These are phyloP conservation scores for Aphaenogaster ashmeadi DNA, from an alignment of 1,140 invertebrate genomes.

Conservation along the genomic window DNA sequence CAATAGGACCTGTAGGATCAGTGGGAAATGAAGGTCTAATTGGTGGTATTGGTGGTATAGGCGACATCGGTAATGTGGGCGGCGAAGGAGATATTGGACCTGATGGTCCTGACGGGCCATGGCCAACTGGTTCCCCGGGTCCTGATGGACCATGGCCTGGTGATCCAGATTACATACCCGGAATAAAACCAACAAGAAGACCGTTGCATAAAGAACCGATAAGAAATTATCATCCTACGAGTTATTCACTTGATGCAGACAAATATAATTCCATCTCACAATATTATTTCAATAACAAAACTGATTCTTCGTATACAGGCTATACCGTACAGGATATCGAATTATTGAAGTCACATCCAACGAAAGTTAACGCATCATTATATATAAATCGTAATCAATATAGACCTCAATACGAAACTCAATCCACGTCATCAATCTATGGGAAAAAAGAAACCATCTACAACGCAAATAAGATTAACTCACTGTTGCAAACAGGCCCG, in stretches of 20 bases:
- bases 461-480: slow-evolving; percentile 63
- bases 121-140: slow-evolving; percentile 81
- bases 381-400: slow-evolving; percentile 12
- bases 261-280: neutral
- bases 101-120: slow-evolving; percentile 77
- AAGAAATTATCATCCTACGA: slow-evolving; percentile 41
- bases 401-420: slow-evolving; percentile 32
- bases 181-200: slow-evolving; percentile 2
- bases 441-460: slow-evolving; percentile 10
- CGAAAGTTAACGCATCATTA: slow-evolving; percentile 40
- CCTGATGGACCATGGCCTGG: slow-evolving; percentile 83
- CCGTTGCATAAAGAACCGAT: slow-evolving; percentile 41
- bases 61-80: slow-evolving; percentile 68
- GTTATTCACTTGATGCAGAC: neutral
- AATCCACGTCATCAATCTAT: neutral
- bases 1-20: slow-evolving; percentile 28
- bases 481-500: slow-evolving; percentile 17
- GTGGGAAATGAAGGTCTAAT: slow-evolving; percentile 32
- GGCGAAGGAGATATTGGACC: slow-evolving; percentile 71
- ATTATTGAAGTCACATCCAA: neutral
- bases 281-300: slow-evolving; percentile 15
- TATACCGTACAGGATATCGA: slow-evolving; percentile 21
- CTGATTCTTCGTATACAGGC: slow-evolving; percentile 15
- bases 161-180: slow-evolving; percentile 79
- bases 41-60: slow-evolving; percentile 68